Conservation (phyloP, 2,797 vertebrate species). For the Enteromius mattozi region DNA sequence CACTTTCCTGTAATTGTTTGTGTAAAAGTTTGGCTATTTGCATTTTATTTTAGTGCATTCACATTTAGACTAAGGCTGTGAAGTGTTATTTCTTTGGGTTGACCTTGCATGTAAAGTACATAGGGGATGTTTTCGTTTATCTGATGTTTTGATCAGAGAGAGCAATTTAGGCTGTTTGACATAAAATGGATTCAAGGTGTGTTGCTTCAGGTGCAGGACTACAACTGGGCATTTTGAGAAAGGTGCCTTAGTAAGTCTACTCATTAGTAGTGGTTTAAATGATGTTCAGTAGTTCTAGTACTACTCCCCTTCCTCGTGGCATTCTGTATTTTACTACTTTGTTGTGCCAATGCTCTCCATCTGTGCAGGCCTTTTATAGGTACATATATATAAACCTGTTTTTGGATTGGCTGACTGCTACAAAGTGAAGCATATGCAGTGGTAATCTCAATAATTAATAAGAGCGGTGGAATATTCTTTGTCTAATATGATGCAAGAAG, state of each 20-base stretch:
- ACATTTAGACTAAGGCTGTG: background rate
- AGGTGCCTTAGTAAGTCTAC: background rate
- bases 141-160: background rate
- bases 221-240: slow-evolving; percentile 11
- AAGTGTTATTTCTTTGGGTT: background rate
- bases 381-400: background rate
- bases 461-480: slow-evolving; percentile 28
- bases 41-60: background rate
- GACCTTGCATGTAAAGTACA: background rate
- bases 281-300: background rate
- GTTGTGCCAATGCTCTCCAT: slow-evolving; percentile 16
- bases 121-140: background rate
- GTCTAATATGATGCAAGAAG: slow-evolving; percentile 20
- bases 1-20: background rate
- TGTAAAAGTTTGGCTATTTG: background rate
- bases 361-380: background rate
- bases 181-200: background rate
- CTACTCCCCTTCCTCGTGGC: background rate
- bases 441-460: slow-evolving; percentile 52
- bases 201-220: background rate
- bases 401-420: slow-evolving; percentile 14
- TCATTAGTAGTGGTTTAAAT: slow-evolving; percentile 1
- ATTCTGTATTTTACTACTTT: slow-evolving; percentile 16
- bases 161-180: background rate
- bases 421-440: slow-evolving; percentile 20